These are phyloP conservation scores for Falco naumanni DNA, from an alignment of 2,797 vertebrate genomes.

Conservation along the genomic window DNA sequence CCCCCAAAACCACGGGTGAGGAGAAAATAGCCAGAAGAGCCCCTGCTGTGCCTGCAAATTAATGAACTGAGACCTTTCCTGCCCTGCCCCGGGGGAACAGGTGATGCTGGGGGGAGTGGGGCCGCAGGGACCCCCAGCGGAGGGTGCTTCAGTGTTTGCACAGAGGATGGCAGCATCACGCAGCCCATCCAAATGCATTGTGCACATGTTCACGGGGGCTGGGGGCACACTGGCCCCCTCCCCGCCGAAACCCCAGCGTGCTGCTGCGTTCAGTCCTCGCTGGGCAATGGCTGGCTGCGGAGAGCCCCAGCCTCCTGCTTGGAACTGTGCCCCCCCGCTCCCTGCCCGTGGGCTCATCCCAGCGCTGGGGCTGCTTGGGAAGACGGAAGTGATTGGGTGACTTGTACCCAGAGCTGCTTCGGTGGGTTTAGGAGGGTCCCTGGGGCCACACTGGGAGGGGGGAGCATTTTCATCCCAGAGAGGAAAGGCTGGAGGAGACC, in stretches of 20 bases:
- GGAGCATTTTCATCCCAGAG: background rate
- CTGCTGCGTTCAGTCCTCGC: accelerated
- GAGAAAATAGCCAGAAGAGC: background rate
- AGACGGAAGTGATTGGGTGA: background rate
- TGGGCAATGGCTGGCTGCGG: accelerated
- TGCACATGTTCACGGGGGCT: accelerated
- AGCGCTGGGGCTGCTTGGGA: background rate
- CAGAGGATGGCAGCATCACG: accelerated
- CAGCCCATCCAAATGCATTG: background rate
- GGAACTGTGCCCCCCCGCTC: background rate
- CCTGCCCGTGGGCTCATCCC: background rate
- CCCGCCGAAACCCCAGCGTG: background rate
- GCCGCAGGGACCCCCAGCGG: accelerated
- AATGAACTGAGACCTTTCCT: background rate
- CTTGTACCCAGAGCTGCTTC: background rate
- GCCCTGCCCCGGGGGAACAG: background rate
- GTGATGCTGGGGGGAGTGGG: background rate
- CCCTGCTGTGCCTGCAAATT: accelerated
- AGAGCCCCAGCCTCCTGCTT: no score
- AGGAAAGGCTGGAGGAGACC: background rate
- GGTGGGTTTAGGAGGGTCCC: background rate
- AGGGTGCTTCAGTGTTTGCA: background rate
- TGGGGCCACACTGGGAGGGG: background rate
- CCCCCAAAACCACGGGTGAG: background rate
- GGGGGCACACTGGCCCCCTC: background rate